These are phyloP conservation scores for Sturnira hondurensis DNA, from an alignment of 2,113 vertebrate genomes.

Conservation along the genomic window DNA sequence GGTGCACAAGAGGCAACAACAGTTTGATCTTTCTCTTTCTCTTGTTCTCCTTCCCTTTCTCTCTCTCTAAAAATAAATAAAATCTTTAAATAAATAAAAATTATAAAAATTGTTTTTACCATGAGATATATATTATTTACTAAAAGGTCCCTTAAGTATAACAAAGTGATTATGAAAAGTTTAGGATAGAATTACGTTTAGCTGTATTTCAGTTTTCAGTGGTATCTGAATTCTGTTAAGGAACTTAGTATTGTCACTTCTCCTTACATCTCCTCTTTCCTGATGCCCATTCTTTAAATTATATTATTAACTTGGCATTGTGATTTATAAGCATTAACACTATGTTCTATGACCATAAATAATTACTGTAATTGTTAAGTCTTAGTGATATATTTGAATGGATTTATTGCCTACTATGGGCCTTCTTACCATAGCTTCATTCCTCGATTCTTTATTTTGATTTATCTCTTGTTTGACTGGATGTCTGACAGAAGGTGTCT, in stretches of 20 bases:
- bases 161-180: neutral
- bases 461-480: neutral
- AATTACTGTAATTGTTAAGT: neutral
- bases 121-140: neutral
- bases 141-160: neutral
- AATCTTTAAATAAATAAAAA: neutral
- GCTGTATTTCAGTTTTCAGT: neutral
- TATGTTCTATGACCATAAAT: neutral
- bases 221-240: neutral
- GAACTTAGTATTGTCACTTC: neutral
- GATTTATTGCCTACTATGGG: neutral
- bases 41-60: too few relatives aligned
- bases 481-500: neutral
- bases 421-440: neutral
- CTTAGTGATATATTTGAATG: neutral
- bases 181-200: neutral
- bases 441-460: constrained; percentile 29
- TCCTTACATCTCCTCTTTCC: neutral
- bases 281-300: neutral
- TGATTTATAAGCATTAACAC: neutral
- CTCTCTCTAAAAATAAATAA: neutral
- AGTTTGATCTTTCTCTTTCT: too few relatives aligned
- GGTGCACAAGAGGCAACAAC: too few relatives aligned
- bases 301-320: neutral
- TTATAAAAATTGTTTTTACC: neutral